Conservation (phyloP, 2,113 vertebrate species). For the Anas platyrhynchos region DNA sequence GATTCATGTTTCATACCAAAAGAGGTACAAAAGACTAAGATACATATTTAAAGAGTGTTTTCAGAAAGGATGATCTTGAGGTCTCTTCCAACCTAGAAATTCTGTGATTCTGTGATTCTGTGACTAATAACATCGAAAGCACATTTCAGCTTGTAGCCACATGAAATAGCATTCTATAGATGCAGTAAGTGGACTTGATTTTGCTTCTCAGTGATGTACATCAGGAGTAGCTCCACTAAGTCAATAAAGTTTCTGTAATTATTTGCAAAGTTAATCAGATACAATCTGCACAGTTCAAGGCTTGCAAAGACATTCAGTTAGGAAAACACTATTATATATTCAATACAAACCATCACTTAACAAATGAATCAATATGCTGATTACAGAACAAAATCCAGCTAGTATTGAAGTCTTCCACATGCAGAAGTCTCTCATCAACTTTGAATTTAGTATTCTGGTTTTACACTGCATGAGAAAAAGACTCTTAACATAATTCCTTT, state of each 20-base stretch:
- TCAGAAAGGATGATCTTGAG: background rate
- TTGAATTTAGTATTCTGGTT: background rate
- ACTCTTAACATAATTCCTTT: background rate
- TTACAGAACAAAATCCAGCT: background rate
- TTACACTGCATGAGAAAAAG: background rate
- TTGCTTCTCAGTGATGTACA: background rate
- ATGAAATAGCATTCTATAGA: background rate
- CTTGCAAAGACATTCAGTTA: background rate
- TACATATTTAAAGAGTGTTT: background rate
- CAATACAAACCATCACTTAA: background rate
- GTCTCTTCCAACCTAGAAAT: too few relatives aligned
- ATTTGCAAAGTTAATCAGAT: background rate
- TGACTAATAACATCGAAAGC: background rate
- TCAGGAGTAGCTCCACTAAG: background rate
- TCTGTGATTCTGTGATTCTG: too few relatives aligned
- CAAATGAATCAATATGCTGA: background rate
- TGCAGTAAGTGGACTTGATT: background rate
- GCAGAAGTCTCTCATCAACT: background rate
- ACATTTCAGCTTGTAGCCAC: background rate
- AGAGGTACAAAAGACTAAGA: background rate
- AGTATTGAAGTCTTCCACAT: background rate
- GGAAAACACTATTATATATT: background rate
- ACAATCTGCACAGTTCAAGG: background rate
- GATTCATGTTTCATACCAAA: background rate
- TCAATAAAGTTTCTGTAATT: background rate